Percentiles rank a stretch among this genome's conserved stretches.
These are phyloP conservation scores for Catalaphyllia jardinei DNA, from an alignment of 64 coral and sea anemone species.

Conservation along the genomic window DNA sequence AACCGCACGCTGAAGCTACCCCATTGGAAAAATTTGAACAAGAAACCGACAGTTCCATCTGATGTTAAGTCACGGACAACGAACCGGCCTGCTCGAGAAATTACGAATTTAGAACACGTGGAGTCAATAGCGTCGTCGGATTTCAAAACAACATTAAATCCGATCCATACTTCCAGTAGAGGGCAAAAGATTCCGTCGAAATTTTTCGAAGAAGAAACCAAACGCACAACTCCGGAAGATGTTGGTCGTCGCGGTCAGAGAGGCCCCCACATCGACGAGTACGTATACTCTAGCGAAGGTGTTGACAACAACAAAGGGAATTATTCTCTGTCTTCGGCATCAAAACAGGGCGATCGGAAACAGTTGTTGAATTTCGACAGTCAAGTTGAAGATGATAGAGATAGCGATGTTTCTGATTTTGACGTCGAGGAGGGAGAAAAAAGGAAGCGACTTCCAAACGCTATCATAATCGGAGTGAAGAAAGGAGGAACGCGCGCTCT, in stretches of 20 bases:
- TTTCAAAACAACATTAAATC: slow-evolving; percentile 43
- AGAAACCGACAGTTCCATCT: not conserved
- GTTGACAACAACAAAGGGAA: slow-evolving; percentile 28
- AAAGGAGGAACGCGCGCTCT: slow-evolving; percentile 96
- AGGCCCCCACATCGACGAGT: not conserved
- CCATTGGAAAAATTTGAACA: not conserved
- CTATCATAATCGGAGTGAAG: slow-evolving; percentile 95
- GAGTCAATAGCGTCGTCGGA: not conserved
- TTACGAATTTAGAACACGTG: slow-evolving; percentile 19
- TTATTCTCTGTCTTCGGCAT: not conserved
- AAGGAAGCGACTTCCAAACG: slow-evolving; percentile 87
- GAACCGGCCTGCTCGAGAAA: not conserved
- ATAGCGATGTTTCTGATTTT: not conserved
- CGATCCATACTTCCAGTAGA: not conserved
- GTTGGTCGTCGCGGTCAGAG: not conserved
- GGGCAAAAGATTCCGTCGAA: not conserved
- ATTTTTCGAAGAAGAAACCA: not conserved
- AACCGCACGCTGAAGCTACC: not conserved
- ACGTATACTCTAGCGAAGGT: not conserved
- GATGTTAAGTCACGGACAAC: not conserved
- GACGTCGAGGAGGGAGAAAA: not conserved
- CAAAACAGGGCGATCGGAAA: slow-evolving; percentile 20
- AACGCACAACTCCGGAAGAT: not conserved
- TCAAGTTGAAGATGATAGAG: slow-evolving; percentile 26
- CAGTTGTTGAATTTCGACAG: slow-evolving; percentile 20